Evolutionary conservation across 2,113 vertebrate species (phyloP).

Genomic region (Oreochromis spilurus): DNA sequence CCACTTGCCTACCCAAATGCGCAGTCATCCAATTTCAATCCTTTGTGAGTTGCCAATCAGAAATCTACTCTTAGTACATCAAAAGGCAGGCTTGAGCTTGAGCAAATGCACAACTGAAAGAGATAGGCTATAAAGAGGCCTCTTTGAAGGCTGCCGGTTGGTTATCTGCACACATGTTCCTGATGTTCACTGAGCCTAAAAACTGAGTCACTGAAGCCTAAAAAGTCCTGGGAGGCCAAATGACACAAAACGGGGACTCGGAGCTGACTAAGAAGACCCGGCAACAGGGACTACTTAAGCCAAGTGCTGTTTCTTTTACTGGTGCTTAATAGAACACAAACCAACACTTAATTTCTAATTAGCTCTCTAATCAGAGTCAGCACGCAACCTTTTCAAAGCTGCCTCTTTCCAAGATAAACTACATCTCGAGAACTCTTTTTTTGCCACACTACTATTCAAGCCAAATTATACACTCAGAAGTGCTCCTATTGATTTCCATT

Average conservation of each 20-base stretch:
- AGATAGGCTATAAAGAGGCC: slow-evolving; percentile 38
- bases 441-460: slow-evolving; percentile 11
- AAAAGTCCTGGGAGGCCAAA: slow-evolving; percentile 23
- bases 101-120: slow-evolving; percentile 25
- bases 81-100: slow-evolving; percentile 43
- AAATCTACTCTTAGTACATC: slow-evolving; percentile 50
- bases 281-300: slow-evolving; percentile 40
- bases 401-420: slow-evolving; percentile 22
- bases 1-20: slow-evolving; percentile 35
- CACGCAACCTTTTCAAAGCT: slow-evolving; percentile 50
- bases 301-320: slow-evolving; percentile 40
- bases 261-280: slow-evolving; percentile 21
- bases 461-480: slow-evolving; percentile 47
- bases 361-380: slow-evolving; percentile 46
- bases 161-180: slow-evolving; percentile 53
- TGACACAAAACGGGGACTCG: slow-evolving; percentile 20
- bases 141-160: slow-evolving; percentile 39
- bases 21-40: slow-evolving; percentile 53
- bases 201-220: background rate
- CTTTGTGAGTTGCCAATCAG: slow-evolving; percentile 66
- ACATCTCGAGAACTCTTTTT: background rate
- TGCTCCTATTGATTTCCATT: slow-evolving; percentile 47
- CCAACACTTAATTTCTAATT: slow-evolving; percentile 60
- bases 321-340: slow-evolving; percentile 55
- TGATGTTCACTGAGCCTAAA: background rate